These are phyloP conservation scores for Merluccius polli DNA, from an alignment of 2,797 vertebrate genomes.

Conservation along the genomic window DNA sequence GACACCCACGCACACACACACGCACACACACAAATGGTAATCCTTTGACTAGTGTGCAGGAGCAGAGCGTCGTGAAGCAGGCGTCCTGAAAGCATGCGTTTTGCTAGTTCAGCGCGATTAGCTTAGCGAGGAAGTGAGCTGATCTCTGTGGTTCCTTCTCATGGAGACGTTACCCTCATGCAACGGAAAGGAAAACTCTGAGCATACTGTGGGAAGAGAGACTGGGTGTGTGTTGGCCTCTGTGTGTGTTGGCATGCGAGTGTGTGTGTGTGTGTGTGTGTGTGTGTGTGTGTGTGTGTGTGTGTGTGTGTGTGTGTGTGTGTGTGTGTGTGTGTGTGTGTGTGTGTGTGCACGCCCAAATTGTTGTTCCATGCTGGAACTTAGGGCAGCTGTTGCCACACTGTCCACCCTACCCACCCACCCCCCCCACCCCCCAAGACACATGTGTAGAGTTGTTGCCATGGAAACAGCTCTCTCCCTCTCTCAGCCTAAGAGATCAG, in stretches of 20 bases:
- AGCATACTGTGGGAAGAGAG: not conserved
- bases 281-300: slow-evolving; percentile 7
- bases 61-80: slow-evolving; percentile 41
- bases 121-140: slow-evolving; percentile 55
- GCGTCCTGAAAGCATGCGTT: slow-evolving; percentile 49
- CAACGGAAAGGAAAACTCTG: not conserved
- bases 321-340: slow-evolving; percentile 19
- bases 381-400: slow-evolving; percentile 53
- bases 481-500: slow-evolving; percentile 9
- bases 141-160: slow-evolving; percentile 32
- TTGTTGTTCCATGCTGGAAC: slow-evolving; percentile 26
- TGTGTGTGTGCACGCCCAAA: slow-evolving; percentile 34
- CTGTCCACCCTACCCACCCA: not conserved
- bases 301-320: not conserved
- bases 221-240: not conserved
- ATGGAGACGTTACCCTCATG: slow-evolving; percentile 46
- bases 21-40: slow-evolving; percentile 26
- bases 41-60: slow-evolving; percentile 47
- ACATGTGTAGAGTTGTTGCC: slow-evolving; percentile 41
- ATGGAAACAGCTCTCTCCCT: slow-evolving; percentile 25
- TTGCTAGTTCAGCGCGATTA: slow-evolving; percentile 56
- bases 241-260: not conserved
- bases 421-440: slow-evolving; percentile 21
- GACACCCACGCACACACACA: slow-evolving; percentile 23
- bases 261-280: slow-evolving; percentile 5